Evolutionary conservation across 2,113 vertebrate species (phyloP).

Genomic region (Empidonax alnorum): DNA sequence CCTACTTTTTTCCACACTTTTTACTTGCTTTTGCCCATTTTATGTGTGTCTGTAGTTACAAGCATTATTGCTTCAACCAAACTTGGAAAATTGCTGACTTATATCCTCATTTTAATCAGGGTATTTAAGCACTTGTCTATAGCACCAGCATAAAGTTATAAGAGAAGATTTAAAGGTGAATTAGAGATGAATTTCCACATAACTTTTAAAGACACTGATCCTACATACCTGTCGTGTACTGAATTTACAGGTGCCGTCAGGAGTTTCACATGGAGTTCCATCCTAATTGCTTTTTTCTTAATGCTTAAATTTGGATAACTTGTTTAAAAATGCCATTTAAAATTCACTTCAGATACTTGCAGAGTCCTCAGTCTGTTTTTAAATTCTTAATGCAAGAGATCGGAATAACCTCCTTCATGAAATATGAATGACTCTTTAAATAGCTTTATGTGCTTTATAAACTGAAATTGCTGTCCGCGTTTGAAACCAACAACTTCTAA

Average conservation of each 20-base stretch:
- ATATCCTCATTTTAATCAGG: not conserved
- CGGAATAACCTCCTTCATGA: slow-evolving; percentile 39
- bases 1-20: not conserved
- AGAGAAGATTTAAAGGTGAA: not conserved
- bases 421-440: not conserved
- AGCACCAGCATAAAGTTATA: not conserved
- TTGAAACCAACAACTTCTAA: not conserved
- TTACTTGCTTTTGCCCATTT: not conserved
- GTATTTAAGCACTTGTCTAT: not conserved
- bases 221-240: not conserved
- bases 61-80: not conserved
- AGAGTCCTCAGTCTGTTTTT: not conserved
- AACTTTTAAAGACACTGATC: not conserved
- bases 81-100: not conserved
- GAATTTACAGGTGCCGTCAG: not conserved
- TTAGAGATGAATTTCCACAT: not conserved
- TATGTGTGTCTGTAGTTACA: not conserved
- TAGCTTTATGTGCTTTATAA: not conserved
- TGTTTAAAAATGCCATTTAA: not conserved
- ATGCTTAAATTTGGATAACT: not conserved
- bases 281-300: not conserved
- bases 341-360: not conserved
- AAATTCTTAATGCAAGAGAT: slow-evolving; percentile 17
- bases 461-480: slow-evolving; percentile 12
- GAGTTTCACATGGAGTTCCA: not conserved